These are phyloP conservation scores for Antheraea yamamai DNA, from an alignment of 2,888 invertebrate species.

Conservation along the genomic window DNA sequence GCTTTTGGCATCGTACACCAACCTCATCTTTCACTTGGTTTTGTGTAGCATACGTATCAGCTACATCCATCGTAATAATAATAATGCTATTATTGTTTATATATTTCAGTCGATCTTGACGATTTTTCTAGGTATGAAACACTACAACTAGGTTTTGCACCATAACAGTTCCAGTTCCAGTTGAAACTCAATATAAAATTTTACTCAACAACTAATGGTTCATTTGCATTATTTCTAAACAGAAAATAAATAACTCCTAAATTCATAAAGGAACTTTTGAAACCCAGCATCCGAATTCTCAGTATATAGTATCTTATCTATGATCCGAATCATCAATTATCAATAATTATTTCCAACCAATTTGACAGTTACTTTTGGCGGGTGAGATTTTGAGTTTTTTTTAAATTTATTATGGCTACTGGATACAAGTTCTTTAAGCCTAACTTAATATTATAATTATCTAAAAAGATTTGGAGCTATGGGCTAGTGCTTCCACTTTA, in stretches of 20 bases:
- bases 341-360: not conserved
- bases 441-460: too few species aligned
- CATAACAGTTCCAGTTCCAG: not conserved
- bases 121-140: not conserved
- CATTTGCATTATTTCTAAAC: not conserved
- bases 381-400: not conserved
- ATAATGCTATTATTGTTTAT: not conserved
- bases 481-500: too few species aligned
- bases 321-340: too few species aligned
- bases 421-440: too few species aligned
- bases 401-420: too few species aligned
- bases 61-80: conserved; percentile 84
- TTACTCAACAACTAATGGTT: not conserved
- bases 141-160: not conserved
- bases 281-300: not conserved
- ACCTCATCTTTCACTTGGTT: conserved; percentile 93
- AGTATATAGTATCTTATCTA: too few species aligned
- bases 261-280: not conserved
- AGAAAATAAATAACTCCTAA: not conserved
- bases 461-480: too few species aligned
- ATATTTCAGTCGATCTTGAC: not conserved
- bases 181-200: not conserved
- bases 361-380: conserved; percentile 6
- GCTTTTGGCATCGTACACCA: conserved; percentile 95
- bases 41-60: conserved; percentile 88